phyloP scores from a whole-genome alignment of 2,888 invertebrate genomes.

The Artemia sinica region DNA sequence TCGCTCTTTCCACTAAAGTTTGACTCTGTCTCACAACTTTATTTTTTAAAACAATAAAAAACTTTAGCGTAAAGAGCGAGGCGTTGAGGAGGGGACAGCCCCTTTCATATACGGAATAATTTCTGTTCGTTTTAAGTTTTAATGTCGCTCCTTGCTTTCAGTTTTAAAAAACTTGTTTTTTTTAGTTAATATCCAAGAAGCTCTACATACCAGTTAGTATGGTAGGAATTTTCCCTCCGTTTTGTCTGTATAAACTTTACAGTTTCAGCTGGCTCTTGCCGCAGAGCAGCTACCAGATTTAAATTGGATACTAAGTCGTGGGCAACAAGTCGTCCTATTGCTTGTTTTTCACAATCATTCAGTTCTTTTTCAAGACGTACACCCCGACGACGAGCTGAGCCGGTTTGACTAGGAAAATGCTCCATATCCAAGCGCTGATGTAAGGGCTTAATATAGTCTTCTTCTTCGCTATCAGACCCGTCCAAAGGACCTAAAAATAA shows the following conservation, averaged over 20 bases:
- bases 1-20: too few species aligned
- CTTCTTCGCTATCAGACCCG: background rate
- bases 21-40: too few species aligned
- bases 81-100: too few species aligned
- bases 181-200: background rate
- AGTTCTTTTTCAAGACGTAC: background rate
- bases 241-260: background rate
- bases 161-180: too few species aligned
- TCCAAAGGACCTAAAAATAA: slow-evolving; percentile 1
- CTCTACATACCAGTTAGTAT: background rate
- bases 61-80: too few species aligned
- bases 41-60: too few species aligned
- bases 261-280: background rate
- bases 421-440: background rate
- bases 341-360: background rate
- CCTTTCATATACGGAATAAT: too few species aligned
- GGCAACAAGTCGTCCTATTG: background rate
- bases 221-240: background rate
- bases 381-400: slow-evolving; percentile 1
- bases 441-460: background rate
- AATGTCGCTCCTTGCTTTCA: too few species aligned
- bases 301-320: background rate
- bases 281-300: background rate
- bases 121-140: too few species aligned
- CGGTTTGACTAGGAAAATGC: background rate